Evolutionary conservation across 2,888 invertebrate genomes (phyloP).

Genomic region (Dynastes maya): DNA sequence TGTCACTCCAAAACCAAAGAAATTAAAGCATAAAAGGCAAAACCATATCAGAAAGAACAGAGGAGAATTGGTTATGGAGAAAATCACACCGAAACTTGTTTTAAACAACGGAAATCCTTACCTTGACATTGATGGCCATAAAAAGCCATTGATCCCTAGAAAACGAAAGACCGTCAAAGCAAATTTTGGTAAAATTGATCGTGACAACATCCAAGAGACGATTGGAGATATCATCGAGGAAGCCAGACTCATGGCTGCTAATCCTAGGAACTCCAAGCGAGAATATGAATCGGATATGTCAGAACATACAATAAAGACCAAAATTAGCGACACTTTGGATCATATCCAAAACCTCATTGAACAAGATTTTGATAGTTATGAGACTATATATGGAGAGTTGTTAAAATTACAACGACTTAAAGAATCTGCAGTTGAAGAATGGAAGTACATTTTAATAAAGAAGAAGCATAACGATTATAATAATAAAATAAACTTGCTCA

Average conservation of each 20-base stretch:
- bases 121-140: slow-evolving; percentile 63
- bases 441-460: slow-evolving; percentile 63
- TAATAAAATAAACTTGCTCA: slow-evolving; percentile 62
- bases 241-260: slow-evolving; percentile 58
- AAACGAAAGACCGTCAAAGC: not conserved
- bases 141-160: slow-evolving; percentile 59
- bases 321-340: slow-evolving; percentile 61
- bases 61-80: slow-evolving; percentile 58
- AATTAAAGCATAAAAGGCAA: slow-evolving; percentile 48
- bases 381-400: slow-evolving; percentile 62
- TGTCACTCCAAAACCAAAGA: slow-evolving; percentile 29
- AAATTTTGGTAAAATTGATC: not conserved
- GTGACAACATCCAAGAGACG: slow-evolving; percentile 56
- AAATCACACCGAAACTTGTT: slow-evolving; percentile 63
- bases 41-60: slow-evolving; percentile 51
- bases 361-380: slow-evolving; percentile 62
- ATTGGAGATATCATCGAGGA: slow-evolving; percentile 62
- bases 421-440: slow-evolving; percentile 62
- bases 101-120: slow-evolving; percentile 64
- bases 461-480: slow-evolving; percentile 61
- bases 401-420: slow-evolving; percentile 64
- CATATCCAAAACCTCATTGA: slow-evolving; percentile 64
- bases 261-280: slow-evolving; percentile 49
- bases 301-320: slow-evolving; percentile 62
- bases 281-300: slow-evolving; percentile 57